Conservation (phyloP, 2,888 invertebrate species). For the Entomobrya proxima region DNA sequence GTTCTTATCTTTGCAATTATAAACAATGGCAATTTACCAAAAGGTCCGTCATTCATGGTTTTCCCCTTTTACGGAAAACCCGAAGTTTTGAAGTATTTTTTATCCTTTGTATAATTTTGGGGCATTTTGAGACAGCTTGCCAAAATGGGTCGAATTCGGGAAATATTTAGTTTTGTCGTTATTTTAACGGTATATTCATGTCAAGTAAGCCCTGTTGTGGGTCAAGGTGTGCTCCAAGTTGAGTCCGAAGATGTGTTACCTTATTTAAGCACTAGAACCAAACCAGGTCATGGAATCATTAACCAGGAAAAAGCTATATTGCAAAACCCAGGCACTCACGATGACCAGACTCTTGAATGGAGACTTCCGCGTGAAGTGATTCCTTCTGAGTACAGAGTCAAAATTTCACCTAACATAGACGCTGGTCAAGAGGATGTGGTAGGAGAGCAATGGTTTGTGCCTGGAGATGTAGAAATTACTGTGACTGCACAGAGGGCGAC, state of each 20-base stretch:
- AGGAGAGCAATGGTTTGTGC: constrained; percentile 54
- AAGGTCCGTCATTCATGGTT: neutral
- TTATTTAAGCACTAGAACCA: neutral
- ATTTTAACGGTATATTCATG: constrained; percentile 4
- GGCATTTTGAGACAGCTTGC: neutral
- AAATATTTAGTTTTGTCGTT: neutral
- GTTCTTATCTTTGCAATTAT: neutral
- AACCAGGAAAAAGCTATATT: neutral
- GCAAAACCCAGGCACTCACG: neutral
- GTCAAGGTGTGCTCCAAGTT: constrained; percentile 51
- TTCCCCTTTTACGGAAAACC: neutral
- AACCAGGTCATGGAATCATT: neutral
- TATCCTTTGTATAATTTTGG: neutral
- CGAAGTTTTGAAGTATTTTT: neutral
- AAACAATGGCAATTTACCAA: neutral
- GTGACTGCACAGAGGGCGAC: constrained; percentile 40
- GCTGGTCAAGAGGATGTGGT: constrained; percentile 27
- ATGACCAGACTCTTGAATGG: constrained; percentile 59
- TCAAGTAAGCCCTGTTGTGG: neutral
- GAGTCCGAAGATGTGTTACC: constrained; percentile 30
- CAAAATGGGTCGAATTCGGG: constrained; percentile 24
- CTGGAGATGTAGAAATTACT: constrained; percentile 57
- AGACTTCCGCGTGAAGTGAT: constrained; percentile 61
- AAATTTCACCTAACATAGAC: constrained; percentile 61
- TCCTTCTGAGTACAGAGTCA: constrained; percentile 52